Percentiles rank a stretch among this genome's conserved stretches.
These are phyloP conservation scores for Tenthredo scrophulariae DNA, from an alignment of 2,888 invertebrate genomes.

Conservation along the genomic window DNA sequence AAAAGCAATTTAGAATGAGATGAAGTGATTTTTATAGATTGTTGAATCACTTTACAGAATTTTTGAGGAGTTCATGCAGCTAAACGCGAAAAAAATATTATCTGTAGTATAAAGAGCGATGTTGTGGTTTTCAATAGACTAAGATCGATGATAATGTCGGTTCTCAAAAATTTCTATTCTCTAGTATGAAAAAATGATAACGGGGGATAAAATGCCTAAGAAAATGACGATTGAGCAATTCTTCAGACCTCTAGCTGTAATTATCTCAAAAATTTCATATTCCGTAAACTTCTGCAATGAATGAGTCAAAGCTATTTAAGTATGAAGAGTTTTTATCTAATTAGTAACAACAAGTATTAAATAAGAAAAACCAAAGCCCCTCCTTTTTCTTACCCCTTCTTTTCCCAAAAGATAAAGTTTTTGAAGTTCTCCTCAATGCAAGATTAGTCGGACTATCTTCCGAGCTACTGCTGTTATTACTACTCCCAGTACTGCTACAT, in stretches of 20 bases:
- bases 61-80: neutral
- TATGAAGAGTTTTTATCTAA: neutral
- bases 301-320: neutral
- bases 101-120: neutral
- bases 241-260: neutral
- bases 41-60: neutral
- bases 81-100: neutral
- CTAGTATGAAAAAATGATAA: neutral
- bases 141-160: neutral
- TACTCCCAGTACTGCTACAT: constrained; percentile 70
- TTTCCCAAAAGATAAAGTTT: constrained; percentile 75
- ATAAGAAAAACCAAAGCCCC: neutral
- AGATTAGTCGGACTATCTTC: constrained; percentile 75
- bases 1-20: neutral
- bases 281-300: neutral
- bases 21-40: neutral
- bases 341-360: neutral
- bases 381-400: constrained; percentile 67
- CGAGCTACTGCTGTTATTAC: constrained; percentile 74
- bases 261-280: neutral
- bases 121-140: neutral
- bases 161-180: neutral
- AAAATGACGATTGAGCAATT: neutral
- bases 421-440: constrained; percentile 73
- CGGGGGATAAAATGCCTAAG: too few species aligned